Base-by-base conservation (phyloP, 1,140 invertebrate genomes). In the Drosophila aff. region DNA sequence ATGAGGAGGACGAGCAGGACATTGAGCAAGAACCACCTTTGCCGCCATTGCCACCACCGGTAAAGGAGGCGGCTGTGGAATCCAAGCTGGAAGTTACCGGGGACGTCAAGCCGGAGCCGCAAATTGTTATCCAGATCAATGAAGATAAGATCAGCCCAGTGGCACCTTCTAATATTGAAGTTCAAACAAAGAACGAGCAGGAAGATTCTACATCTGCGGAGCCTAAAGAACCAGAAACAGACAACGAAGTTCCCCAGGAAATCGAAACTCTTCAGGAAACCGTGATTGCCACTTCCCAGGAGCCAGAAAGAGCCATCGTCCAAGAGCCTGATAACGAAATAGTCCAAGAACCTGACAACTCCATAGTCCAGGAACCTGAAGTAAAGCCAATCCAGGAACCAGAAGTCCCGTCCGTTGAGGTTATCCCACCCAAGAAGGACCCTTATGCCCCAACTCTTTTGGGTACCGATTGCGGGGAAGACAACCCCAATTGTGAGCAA, bases 401-500 rank as follows among this genome's bases (percentile, higher is more conserved):
- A 16, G 63, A 49, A 16, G 38, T 57, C 6, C 18, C 31, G 8
- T 13, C 44, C 44, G 44, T 46, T 15, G 44, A 46, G 5, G 21
- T 8, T 15, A 15, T 13, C 16, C 23, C 21, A 81, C 85, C 82
- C 52, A 85, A 79, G 2, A 73, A 79, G 40, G 91, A 92, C 60
- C 76, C 81, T 0, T 92, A 91, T 47, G 73, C 85, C 0, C 92
- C 92, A 15, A 84, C 78, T 0, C 40, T 92, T 0, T 44, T 92
- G 36, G 91, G 91, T 11, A 62, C 80, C 15, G 60, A 79, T 33
- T 93, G 92, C 55, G 91, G 84, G 0, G 43, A 76, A 10, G 85
- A 93, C 47, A 79, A 71, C 26, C 91, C 91, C 7, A 92, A 91
- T 6, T 93, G 93, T 67, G 91, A 82, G 9, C 93, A 93, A 4